phyloP scores from a whole-genome alignment of 2,113 vertebrate species.

The Chloropsis cyanopogon region DNA sequence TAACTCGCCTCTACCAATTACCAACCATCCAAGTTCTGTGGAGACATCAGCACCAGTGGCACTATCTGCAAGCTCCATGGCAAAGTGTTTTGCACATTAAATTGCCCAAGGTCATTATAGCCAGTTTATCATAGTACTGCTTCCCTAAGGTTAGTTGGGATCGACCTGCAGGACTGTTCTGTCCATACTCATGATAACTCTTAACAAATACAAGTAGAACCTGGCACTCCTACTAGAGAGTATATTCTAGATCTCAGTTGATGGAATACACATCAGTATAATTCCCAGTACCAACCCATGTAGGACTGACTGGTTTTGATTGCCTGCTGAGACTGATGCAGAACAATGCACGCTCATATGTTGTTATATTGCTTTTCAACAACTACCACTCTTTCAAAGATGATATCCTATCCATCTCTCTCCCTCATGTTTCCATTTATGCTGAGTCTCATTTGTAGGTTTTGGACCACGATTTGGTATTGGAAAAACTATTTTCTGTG shows the following conservation, averaged over 20 bases:
- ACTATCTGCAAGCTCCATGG: neutral
- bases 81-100: neutral
- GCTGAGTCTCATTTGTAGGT: neutral
- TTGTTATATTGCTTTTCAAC: neutral
- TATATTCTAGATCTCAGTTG: neutral
- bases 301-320: neutral
- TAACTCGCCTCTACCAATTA: neutral
- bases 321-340: neutral
- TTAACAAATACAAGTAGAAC: neutral
- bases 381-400: neutral
- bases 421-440: neutral
- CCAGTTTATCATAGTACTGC: fast-evolving
- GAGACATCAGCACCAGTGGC: neutral
- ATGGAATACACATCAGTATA: neutral
- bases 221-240: neutral
- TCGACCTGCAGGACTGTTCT: neutral
- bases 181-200: neutral
- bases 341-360: neutral
- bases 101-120: neutral
- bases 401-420: neutral
- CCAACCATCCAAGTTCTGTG: neutral
- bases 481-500: neutral
- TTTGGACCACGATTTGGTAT: neutral
- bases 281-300: fast-evolving
- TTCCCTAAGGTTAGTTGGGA: neutral